phyloP scores from a whole-genome alignment of 2,113 vertebrate genomes.

The Paedocypris sp. region DNA sequence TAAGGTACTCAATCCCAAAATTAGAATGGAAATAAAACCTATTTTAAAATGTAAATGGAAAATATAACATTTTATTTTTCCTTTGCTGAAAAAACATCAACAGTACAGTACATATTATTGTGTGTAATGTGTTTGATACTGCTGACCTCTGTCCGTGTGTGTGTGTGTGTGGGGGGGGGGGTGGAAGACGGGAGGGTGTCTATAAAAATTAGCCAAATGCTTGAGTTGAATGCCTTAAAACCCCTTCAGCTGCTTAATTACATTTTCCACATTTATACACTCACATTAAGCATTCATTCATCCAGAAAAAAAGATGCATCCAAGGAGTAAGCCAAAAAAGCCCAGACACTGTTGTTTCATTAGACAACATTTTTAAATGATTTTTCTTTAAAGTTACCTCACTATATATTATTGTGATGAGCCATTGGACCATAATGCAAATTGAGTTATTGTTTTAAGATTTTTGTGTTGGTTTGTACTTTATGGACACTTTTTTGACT shows the following conservation, averaged over 20 bases:
- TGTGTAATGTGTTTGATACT: too few relatives aligned
- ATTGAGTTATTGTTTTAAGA: too few relatives aligned
- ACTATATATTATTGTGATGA: too few relatives aligned
- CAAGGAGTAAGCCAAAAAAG: slow-evolving; percentile 48
- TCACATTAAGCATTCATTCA: slow-evolving; percentile 57
- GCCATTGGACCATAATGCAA: too few relatives aligned
- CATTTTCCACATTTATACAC: slow-evolving; percentile 69
- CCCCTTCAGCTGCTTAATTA: slow-evolving; percentile 68
- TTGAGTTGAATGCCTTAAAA: slow-evolving; percentile 59
- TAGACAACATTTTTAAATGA: slow-evolving; percentile 41
- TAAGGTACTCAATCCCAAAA: too few relatives aligned
- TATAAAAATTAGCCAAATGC: slow-evolving; percentile 15
- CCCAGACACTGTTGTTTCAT: slow-evolving; percentile 33
- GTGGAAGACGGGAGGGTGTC: slow-evolving; percentile 6
- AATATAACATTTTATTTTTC: too few relatives aligned
- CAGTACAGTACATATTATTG: too few relatives aligned
- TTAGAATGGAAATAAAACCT: too few relatives aligned
- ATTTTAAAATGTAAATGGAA: too few relatives aligned
- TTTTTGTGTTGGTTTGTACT: slow-evolving; percentile 45
- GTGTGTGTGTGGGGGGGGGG: too few relatives aligned
- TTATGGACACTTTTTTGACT: slow-evolving; percentile 49
- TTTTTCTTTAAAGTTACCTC: slow-evolving; percentile 44
- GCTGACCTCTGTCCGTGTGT: too few relatives aligned
- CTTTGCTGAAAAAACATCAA: too few relatives aligned
- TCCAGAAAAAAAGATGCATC: slow-evolving; percentile 53